Percentiles rank a stretch among this genome's conserved stretches.
phyloP scores from a whole-genome alignment of 2,888 invertebrate species.

The Ophion slaviceki region DNA sequence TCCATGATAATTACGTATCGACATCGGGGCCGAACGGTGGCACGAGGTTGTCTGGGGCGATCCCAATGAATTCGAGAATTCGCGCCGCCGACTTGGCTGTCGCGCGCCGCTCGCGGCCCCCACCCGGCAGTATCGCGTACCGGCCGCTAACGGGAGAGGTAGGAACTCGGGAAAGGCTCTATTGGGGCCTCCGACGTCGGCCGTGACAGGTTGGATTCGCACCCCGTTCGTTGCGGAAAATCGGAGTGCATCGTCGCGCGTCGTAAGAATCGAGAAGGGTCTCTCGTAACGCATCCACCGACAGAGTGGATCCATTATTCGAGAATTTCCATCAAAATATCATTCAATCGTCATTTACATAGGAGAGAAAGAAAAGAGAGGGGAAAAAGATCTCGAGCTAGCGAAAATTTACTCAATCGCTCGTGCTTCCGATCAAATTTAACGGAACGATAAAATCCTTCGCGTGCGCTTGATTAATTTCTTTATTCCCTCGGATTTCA shows the following conservation, averaged over 20 bases:
- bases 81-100: constrained; percentile 47
- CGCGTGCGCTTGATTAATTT: not conserved
- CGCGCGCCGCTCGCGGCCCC: constrained; percentile 55
- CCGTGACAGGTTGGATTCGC: constrained; percentile 73
- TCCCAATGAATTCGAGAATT: not conserved
- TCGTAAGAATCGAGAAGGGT: constrained; percentile 41
- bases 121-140: constrained; percentile 68
- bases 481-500: not conserved
- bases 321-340: constrained; percentile 24
- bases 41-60: not conserved
- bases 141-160: constrained; percentile 65
- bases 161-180: constrained; percentile 57
- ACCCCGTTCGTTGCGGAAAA: constrained; percentile 61
- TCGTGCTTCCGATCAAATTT: constrained; percentile 6
- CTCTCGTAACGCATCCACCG: constrained; percentile 20
- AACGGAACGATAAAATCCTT: not conserved
- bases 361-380: not conserved
- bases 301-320: constrained; percentile 17
- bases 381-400: not conserved
- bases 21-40: not conserved
- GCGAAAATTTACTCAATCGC: not conserved
- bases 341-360: constrained; percentile 12
- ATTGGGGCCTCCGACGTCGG: constrained; percentile 75
- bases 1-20: constrained; percentile 28
- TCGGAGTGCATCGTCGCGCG: constrained; percentile 60